Conservation (phyloP, 2,113 vertebrate genomes). For the Rostratula benghalensis region DNA sequence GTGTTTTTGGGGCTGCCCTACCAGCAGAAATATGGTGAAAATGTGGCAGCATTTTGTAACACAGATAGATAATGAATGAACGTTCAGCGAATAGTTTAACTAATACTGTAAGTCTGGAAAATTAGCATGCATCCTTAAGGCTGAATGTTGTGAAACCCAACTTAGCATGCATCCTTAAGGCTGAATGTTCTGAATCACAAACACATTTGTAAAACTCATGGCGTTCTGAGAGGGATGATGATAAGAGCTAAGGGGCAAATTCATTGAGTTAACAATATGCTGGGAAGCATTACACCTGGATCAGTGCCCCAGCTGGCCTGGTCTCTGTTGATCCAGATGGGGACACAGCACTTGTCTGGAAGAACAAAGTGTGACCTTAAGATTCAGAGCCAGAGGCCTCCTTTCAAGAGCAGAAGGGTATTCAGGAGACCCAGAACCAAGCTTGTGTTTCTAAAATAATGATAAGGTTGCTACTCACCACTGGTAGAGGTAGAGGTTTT, state of each 20-base stretch:
- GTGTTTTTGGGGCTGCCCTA: neutral
- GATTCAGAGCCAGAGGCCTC: neutral
- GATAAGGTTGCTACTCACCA: neutral
- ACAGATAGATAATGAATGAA: neutral
- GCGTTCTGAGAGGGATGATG: neutral
- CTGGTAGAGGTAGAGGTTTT: neutral
- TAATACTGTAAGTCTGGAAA: neutral
- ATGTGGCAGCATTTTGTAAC: neutral
- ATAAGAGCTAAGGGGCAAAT: neutral
- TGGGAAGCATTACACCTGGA: neutral
- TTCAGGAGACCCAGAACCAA: neutral
- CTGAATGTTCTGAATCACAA: neutral
- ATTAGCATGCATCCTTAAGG: neutral
- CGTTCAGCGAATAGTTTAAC: neutral
- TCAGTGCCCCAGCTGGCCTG: fast-evolving
- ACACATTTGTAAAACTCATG: neutral
- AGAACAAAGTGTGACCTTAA: neutral
- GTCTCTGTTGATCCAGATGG: neutral
- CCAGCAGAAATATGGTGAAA: neutral
- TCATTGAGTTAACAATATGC: neutral
- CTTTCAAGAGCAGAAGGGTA: neutral
- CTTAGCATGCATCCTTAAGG: neutral
- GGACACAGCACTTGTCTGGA: neutral
- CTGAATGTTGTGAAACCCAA: neutral
- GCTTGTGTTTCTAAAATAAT: neutral